Evolutionary conservation across 2,113 vertebrate species (phyloP), one percentile per base, ranked within the genome.

Genomic region (Rhabdomys dilectus): DNA sequence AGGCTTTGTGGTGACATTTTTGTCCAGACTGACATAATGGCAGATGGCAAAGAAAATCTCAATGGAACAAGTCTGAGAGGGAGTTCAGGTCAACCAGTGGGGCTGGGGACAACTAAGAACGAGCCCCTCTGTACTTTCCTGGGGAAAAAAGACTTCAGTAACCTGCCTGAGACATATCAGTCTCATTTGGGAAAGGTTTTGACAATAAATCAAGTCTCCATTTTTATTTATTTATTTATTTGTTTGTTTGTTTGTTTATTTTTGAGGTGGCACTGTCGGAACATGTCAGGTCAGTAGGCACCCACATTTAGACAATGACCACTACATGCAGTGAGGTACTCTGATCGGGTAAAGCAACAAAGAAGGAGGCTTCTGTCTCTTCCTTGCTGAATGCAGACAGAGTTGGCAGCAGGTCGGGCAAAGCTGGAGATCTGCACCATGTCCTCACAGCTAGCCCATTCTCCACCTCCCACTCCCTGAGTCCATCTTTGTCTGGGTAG

Each of bases 161-260:
- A 24, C 21, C 13, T 29, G 36, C 11, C 24, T n/a, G 62, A 24
- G 15, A 29, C 1, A 1, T 11, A 9, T 34, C 48, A 1, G 12
- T 22, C 45, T 51, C 39, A 17, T 51, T 48, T 77, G 68, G 15
- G 45, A 53, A 48, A 16, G 39, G 39, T 15, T 36, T 3, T 53
- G 31, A 3, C 15, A 13, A 24, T 3, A 19, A 24, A 13, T 12
- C 5, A 1, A 9, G 1, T 7, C n/a, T 36, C 8, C 31, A 0
- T 0, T 22, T 56, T 42, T 42, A 64, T 15, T n/a, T 58, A 16
- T 56, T 56, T 56, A 16, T 56, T 56, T 56, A 16, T 56, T 56
- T 56, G 3, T 56, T 56, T 56, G 4, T 56, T 56, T 56, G 4
- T 56, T 56, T 56, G 4, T 17, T 56, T 17, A 16, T 60, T 60